Evolutionary conservation across 2,797 vertebrate genomes (phyloP).

Genomic region (Chromis chromis): DNA sequence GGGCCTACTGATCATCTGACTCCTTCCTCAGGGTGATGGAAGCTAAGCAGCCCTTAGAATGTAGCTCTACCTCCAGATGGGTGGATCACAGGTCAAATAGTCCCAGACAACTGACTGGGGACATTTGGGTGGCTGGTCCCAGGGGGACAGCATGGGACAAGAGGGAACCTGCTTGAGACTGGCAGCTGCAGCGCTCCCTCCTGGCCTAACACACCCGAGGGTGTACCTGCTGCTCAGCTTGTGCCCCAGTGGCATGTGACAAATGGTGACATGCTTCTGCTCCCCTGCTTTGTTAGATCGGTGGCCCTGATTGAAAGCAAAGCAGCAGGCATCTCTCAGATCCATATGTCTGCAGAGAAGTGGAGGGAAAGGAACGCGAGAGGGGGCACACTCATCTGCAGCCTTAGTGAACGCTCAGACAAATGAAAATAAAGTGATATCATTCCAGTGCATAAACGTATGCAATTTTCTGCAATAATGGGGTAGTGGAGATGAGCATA

Average conservation of each 20-base stretch:
- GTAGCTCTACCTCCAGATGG: constrained; percentile 73
- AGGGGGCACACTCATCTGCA: constrained; percentile 54
- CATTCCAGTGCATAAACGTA: constrained; percentile 74
- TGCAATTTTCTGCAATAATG: constrained; percentile 77
- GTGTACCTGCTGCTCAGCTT: constrained; percentile 83
- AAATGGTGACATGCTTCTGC: constrained; percentile 85
- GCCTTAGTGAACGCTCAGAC: constrained; percentile 60
- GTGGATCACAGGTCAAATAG: constrained; percentile 73
- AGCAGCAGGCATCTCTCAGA: constrained; percentile 73
- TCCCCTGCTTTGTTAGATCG: constrained; percentile 75
- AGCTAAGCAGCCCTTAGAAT: constrained; percentile 56
- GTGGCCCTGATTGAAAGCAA: constrained; percentile 72
- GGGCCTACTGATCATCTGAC: constrained; percentile 58
- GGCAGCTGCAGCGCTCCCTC: constrained; percentile 75
- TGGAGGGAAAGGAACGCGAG: constrained; percentile 28
- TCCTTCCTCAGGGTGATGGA: constrained; percentile 67
- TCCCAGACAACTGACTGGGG: constrained; percentile 73
- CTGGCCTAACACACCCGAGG: constrained; percentile 75
- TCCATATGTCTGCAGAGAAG: constrained; percentile 74
- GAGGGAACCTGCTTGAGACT: constrained; percentile 73
- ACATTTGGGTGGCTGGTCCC: constrained; percentile 77
- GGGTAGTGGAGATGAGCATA: constrained; percentile 66
- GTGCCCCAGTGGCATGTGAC: constrained; percentile 82
- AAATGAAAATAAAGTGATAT: constrained; percentile 80
- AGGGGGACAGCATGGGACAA: constrained; percentile 66